Base-by-base conservation (phyloP, 92 coral and sea anemone genomes). In the Porites cylindrica region DNA sequence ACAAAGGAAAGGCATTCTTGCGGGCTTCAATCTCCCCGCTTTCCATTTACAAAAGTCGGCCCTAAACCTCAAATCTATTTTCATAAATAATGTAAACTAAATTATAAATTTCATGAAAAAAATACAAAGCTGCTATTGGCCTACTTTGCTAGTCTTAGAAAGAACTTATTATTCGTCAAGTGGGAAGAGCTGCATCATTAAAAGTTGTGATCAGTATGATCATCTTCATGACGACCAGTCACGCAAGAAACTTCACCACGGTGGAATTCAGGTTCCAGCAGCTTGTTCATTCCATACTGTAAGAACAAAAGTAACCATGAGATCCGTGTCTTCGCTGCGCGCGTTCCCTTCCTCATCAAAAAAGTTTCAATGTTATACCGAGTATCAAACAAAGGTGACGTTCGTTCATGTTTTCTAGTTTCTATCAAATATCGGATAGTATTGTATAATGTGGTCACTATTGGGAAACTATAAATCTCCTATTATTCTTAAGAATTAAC, bases 251-350 rank as follows among this genome's bases (percentile, higher is more conserved):
- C 60, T 50, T 13, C 26, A 68, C n/a, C 32, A 7, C 52, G 11
- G 60, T 23, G 38, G 4, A 66, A 51, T 6, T 51, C 64, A 19
- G 62, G 20, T 47, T 17, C 47, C 75, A 80, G 52, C 54, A 51
- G 64, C 23, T 80, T 51, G 52, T 4, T 70, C 86, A 82, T 72
- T 82, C 86, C 76, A 71, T 47, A 56, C 86, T 82, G 76, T 29
- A 59, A 71, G 32, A 74, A 58, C 32, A 26, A 17, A 38, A 38
- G 47, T 38, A 82, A n/a, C 29, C 12, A 65, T 38, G 14, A 23
- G 32, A 52, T 21, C 13, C 19, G 54, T 62, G 61, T 47, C 72
- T 10, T 65, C 10, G 11, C 26, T 10, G 60, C 47, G 47, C 47
- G 0, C 47, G 47, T 38, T 38, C 6, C 47, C 47, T 7, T 38